Evolutionary conservation across 2,113 vertebrate genomes (phyloP).

Genomic region (Aplodontia rufa): DNA sequence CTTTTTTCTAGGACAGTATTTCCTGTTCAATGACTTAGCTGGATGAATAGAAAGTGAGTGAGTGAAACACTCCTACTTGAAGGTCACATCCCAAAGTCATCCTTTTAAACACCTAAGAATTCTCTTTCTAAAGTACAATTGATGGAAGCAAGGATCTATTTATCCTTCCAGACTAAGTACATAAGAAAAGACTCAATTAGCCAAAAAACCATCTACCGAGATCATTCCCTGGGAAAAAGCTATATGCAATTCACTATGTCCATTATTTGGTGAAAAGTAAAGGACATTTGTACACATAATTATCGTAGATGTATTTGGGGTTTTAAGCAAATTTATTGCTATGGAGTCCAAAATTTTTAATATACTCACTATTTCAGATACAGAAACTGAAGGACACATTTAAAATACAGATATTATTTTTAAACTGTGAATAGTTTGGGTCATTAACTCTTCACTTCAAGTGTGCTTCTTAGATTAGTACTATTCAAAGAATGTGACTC

Average conservation of each 20-base stretch:
- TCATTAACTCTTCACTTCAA: background rate
- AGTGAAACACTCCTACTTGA: background rate
- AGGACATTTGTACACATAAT: background rate
- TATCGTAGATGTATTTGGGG: background rate
- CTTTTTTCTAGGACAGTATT: background rate
- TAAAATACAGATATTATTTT: background rate
- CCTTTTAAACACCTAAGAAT: background rate
- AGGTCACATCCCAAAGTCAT: background rate
- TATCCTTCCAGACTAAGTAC: background rate
- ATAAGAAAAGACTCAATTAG: background rate
- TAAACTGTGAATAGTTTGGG: background rate
- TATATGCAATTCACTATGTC: background rate
- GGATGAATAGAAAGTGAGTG: background rate
- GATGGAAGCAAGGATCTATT: background rate
- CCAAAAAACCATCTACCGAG: background rate
- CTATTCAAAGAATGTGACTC: background rate
- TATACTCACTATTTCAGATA: background rate
- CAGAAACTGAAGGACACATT: background rate
- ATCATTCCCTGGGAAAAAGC: background rate
- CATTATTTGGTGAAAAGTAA: background rate
- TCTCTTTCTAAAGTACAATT: background rate
- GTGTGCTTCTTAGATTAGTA: background rate
- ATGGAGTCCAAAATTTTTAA: background rate
- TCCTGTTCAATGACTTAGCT: background rate
- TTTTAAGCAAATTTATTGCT: background rate